Evolutionary conservation across 1,140 invertebrate species (phyloP).

Genomic region (Gonatopus flavifemur): DNA sequence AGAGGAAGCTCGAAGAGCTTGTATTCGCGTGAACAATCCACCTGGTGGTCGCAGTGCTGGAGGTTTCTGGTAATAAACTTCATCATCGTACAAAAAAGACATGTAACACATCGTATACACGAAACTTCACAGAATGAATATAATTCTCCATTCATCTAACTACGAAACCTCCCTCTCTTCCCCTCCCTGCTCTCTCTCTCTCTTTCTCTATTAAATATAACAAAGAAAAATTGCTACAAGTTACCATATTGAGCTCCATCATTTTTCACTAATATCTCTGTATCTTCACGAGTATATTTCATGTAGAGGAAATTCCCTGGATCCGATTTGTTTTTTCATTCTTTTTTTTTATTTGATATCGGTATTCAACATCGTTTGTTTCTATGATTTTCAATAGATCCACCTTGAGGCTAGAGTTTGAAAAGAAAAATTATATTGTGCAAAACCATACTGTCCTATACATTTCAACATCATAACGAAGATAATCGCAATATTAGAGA

Average conservation of each 20-base stretch:
- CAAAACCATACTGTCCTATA: too few relatives aligned
- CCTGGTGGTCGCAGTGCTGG: constrained; percentile 61
- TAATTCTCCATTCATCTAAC: too few relatives aligned
- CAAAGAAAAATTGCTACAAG: background rate
- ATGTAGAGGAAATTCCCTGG: too few relatives aligned
- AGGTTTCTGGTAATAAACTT: constrained; percentile 60
- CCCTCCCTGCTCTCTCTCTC: background rate
- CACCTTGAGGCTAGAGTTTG: too few relatives aligned
- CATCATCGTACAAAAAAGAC: constrained; percentile 21
- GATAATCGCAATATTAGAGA: too few relatives aligned
- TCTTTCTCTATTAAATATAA: constrained; percentile 2
- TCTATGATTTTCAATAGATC: constrained; percentile 1
- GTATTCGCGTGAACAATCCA: constrained; percentile 61
- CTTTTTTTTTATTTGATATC: constrained; percentile 29
- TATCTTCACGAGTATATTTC: background rate
- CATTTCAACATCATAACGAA: too few relatives aligned
- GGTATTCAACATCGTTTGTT: constrained; percentile 40
- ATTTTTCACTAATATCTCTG: too few relatives aligned
- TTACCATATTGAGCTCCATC: background rate
- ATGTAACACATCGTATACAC: constrained; percentile 24
- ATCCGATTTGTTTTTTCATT: constrained; percentile 23
- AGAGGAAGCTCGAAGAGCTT: constrained; percentile 51
- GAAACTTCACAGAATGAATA: constrained; percentile 9
- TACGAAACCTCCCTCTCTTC: constrained; percentile 6
- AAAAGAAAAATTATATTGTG: too few relatives aligned